phyloP scores from a whole-genome alignment of 2,113 vertebrate species.

The Ochotona princeps region DNA sequence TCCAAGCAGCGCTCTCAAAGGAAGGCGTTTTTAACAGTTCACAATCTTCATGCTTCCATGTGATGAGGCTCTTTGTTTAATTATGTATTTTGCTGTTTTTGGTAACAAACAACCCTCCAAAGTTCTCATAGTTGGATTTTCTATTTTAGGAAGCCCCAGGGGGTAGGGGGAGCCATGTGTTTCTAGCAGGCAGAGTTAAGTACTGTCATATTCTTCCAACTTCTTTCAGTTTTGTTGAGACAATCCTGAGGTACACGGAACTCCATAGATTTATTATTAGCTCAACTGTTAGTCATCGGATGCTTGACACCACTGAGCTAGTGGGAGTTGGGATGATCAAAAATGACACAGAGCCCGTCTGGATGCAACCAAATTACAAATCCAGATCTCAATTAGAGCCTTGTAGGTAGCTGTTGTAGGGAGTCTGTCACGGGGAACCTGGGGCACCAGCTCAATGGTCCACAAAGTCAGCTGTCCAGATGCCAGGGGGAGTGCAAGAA shows the following conservation, averaged over 20 bases:
- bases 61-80: not conserved
- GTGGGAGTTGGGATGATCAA: not conserved
- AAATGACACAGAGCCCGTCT: slow-evolving; percentile 43
- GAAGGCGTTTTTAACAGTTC: not conserved
- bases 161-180: not conserved
- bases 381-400: not conserved
- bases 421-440: too few species aligned
- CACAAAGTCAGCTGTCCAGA: not conserved
- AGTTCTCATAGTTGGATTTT: not conserved
- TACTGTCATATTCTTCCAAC: not conserved
- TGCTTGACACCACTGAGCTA: not conserved
- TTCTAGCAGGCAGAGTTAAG: not conserved
- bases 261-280: slow-evolving; percentile 54
- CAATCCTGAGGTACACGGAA: not conserved
- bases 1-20: too few species aligned
- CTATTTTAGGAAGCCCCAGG: not conserved
- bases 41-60: not conserved
- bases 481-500: not conserved
- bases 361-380: not conserved
- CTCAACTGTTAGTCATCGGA: not conserved
- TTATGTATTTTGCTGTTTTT: not conserved
- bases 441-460: not conserved
- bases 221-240: slow-evolving; percentile 35
- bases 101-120: too few species aligned
- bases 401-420: too few species aligned